Evolutionary conservation across 2,113 vertebrate genomes (phyloP).

Genomic region (Formicarius rufipectus): DNA sequence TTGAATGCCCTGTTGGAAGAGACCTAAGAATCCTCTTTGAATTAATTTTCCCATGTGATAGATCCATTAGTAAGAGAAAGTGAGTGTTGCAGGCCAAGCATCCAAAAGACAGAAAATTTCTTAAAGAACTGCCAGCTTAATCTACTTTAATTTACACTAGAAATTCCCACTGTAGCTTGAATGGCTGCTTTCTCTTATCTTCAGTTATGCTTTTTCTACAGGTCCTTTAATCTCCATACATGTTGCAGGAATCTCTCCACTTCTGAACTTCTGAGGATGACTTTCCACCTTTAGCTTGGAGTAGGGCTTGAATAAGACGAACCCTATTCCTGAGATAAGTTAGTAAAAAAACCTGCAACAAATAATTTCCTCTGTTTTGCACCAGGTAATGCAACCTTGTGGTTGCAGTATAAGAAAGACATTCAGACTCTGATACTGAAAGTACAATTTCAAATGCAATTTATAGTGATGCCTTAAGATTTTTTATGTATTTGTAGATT

Average conservation of each 20-base stretch:
- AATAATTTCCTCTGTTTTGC: background rate
- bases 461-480: background rate
- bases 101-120: background rate
- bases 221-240: background rate
- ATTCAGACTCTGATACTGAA: background rate
- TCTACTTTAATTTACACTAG: background rate
- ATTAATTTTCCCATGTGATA: background rate
- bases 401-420: background rate
- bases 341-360: background rate
- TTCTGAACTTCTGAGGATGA: background rate
- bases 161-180: background rate
- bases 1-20: background rate
- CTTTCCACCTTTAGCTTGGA: background rate
- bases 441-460: background rate
- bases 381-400: background rate
- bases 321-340: background rate
- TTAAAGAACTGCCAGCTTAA: background rate
- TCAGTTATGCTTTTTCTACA: background rate
- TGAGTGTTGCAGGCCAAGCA: rapidly evolving
- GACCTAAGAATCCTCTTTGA: too few species aligned
- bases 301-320: background rate
- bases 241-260: background rate
- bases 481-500: too few species aligned
- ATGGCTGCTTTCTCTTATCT: background rate
- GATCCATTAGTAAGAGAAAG: background rate